Percentiles rank a stretch among this genome's conserved stretches.
These are phyloP conservation scores for Eupithecia exiguata DNA, from an alignment of 2,888 invertebrate genomes.

Conservation along the genomic window DNA sequence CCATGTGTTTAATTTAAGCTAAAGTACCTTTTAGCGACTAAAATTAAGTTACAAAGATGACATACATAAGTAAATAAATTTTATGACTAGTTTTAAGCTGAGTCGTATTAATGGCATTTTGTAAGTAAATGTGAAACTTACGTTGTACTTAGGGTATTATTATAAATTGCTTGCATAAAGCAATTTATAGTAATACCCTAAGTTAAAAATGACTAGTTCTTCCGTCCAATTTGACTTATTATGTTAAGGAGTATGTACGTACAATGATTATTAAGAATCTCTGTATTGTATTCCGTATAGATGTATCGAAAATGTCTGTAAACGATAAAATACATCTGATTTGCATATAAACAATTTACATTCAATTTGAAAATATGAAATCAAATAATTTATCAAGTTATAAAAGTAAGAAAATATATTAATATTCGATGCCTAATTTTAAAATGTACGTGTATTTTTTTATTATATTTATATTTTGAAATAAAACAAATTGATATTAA, in stretches of 20 bases:
- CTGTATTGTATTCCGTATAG: no score
- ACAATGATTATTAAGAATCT: no score
- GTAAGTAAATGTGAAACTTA: no score
- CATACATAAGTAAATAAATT: neutral
- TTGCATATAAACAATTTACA: neutral
- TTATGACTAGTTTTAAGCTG: neutral
- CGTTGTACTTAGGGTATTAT: no score
- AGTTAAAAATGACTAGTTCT: neutral
- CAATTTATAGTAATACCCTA: neutral
- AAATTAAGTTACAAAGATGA: neutral
- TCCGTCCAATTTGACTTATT: conserved; percentile 4
- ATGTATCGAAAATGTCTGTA: no score
- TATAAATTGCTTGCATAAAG: no score
- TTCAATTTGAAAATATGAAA: neutral
- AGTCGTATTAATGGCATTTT: neutral
- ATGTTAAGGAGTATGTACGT: neutral
- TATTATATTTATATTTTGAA: conserved; percentile 39
- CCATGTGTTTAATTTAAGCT: neutral
- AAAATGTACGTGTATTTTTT: conserved; percentile 10
- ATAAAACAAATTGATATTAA: conserved; percentile 60
- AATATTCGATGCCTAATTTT: neutral
- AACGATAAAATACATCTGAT: neutral
- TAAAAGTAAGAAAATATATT: neutral
- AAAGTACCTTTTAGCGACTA: neutral
- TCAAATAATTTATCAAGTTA: neutral